Evolutionary conservation across 2,888 invertebrate species (phyloP).

Genomic region (Drosophila tripunctata): DNA sequence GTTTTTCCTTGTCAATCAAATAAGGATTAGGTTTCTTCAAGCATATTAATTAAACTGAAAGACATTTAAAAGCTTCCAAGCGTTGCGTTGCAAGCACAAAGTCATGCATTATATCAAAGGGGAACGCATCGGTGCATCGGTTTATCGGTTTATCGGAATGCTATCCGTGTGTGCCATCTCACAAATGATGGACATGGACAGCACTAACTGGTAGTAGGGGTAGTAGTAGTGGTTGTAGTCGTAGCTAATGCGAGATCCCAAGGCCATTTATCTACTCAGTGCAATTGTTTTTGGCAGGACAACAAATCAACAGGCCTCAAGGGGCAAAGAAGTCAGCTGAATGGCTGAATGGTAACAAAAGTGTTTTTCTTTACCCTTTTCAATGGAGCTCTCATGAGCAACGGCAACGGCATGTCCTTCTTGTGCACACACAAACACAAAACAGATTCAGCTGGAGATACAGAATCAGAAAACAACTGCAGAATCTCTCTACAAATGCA

Average conservation of each 20-base stretch:
- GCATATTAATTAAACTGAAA: conserved; percentile 6
- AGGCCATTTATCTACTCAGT: conserved; percentile 63
- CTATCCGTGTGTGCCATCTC: conserved; percentile 2
- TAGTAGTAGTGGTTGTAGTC: too few relatives aligned
- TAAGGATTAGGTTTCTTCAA: too few relatives aligned
- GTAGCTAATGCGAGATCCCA: conserved; percentile 45
- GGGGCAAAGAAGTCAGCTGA: conserved; percentile 53
- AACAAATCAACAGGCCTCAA: conserved; percentile 69
- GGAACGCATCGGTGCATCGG: neutral
- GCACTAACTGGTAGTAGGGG: neutral
- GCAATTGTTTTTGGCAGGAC: conserved; percentile 63
- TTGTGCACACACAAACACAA: conserved; percentile 6
- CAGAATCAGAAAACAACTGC: conserved; percentile 8
- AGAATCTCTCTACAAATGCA: conserved; percentile 46
- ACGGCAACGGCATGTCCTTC: conserved; percentile 21
- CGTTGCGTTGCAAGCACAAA: conserved; percentile 17
- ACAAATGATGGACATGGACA: conserved; percentile 28
- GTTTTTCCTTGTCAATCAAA: too few relatives aligned
- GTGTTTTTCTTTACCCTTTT: conserved; percentile 31
- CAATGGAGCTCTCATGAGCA: conserved; percentile 22
- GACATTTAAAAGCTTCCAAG: neutral
- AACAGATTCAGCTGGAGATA: conserved; percentile 6
- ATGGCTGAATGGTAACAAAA: conserved; percentile 57
- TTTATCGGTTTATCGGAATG: neutral
- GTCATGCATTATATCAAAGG: conserved; percentile 33